These are phyloP conservation scores for Psephotus haematonotus DNA, from an alignment of 2,113 vertebrate genomes.

Conservation along the genomic window DNA sequence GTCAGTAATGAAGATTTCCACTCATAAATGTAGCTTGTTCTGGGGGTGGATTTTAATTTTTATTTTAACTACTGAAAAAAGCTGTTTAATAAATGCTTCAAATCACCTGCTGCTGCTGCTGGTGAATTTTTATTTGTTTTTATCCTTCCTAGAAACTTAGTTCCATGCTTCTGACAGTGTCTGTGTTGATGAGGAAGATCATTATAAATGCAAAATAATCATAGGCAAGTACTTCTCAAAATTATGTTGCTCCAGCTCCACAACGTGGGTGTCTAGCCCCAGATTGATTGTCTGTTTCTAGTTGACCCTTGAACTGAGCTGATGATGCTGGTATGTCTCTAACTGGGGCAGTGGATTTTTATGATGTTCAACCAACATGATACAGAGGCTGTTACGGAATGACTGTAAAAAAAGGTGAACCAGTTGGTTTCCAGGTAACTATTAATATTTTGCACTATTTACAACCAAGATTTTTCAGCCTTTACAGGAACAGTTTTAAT, in stretches of 20 bases:
- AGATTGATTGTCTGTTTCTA: not conserved
- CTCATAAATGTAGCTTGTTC: not conserved
- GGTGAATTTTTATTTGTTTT: not conserved
- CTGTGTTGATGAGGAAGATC: not conserved
- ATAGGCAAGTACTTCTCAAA: not conserved
- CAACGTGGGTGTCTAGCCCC: not conserved
- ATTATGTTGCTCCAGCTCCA: not conserved
- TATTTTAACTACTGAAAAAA: not conserved
- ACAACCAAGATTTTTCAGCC: not conserved
- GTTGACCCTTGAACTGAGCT: not conserved
- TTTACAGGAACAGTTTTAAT: slow-evolving; percentile 6
- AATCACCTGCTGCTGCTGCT: not conserved
- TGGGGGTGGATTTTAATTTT: not conserved
- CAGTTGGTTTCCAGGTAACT: not conserved
- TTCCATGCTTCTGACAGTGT: not conserved
- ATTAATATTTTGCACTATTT: not conserved
- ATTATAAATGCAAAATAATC: not conserved
- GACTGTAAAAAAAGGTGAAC: not conserved
- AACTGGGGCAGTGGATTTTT: not conserved
- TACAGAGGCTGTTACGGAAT: not conserved
- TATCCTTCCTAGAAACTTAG: not conserved
- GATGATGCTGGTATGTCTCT: not conserved
- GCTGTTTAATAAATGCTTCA: not conserved
- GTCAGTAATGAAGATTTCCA: not conserved
- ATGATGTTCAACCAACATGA: not conserved